Base-by-base conservation (phyloP, 2,888 invertebrate species). In the Gnatocerus cornutus region DNA sequence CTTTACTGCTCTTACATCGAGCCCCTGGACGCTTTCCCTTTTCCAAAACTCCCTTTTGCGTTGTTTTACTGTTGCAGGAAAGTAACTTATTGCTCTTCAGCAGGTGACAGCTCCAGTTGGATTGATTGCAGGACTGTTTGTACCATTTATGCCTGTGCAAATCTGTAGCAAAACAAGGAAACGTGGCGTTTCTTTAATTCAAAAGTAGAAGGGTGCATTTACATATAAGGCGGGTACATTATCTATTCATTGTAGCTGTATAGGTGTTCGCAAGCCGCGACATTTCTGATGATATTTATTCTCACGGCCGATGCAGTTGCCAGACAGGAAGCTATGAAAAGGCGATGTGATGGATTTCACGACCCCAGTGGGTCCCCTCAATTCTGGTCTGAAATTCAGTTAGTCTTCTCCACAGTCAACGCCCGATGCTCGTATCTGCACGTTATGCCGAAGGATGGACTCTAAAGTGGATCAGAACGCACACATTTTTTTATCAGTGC, bases 331-430 rank as follows among this genome's bases (percentile, higher is more conserved):
- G 79, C 81, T 80, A 82, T 82, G 83, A 82, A 82, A 82, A 81
- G 80, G 76, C 81, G 79, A 81, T 82, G 83, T 84, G 83, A 83
- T 83, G 82, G 82, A 83, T 83, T 83, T 83, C 81, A 83, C 78
- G 82, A 82, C 80, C 79, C 84, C 83, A 69, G 79, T 75, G 83
- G 83, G 83, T 83, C 79, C 81, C 79, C 80, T 83, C 82, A 83
- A 83, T 83, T 82, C 80, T 77, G 76, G 77, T 76, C 80, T 76
- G 74, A 80, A 82, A 83, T 83, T 83, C 83, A 83, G 83, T 83
- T 82, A 82, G 79, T 72, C 72, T 68, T 68, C 73, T 55, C 41
- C 63, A 65, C 63, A 71, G 69, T 71, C 73, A 69, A 71, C 68
- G 73, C 69, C 71, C 61, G 61, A 59, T 59, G 8, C 45, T 43